Conservation (phyloP, 2,113 vertebrate species). For the Lepisosteus osseus region DNA sequence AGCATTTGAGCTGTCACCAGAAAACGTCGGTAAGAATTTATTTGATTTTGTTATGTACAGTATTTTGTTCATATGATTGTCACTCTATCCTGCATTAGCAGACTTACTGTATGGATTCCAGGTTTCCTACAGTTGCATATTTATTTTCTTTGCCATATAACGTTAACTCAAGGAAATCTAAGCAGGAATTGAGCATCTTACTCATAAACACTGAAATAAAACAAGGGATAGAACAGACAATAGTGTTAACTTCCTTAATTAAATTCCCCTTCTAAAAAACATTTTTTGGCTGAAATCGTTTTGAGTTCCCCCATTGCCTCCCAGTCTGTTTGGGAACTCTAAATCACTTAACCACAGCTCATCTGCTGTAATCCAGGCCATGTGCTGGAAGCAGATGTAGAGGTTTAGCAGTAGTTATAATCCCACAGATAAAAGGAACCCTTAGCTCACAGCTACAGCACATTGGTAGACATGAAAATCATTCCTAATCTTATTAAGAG, state of each 20-base stretch:
- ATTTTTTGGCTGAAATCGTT: neutral
- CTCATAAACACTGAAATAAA: no score
- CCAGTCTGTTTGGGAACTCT: conserved; percentile 7
- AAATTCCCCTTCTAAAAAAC: neutral
- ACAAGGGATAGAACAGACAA: no score
- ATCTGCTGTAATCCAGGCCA: conserved; percentile 45
- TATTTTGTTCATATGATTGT: no score
- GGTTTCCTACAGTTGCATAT: no score
- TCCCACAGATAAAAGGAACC: conserved; percentile 58
- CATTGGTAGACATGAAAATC: conserved; percentile 66
- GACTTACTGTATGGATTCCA: no score
- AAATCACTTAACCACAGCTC: conserved; percentile 18
- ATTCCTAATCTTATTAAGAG: conserved; percentile 68
- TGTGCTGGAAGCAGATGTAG: conserved; percentile 53
- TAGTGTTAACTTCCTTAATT: neutral
- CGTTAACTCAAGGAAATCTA: no score
- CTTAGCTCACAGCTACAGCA: conserved; percentile 32
- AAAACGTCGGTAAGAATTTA: no score
- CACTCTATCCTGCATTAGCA: no score
- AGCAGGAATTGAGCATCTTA: no score
- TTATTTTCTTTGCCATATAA: no score
- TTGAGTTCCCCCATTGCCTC: neutral
- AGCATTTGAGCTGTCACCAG: no score
- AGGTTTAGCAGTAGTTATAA: conserved; percentile 52
- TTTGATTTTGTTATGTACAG: no score